phyloP scores from a whole-genome alignment of 2,888 invertebrate genomes.

The Tetheella fluctuosa region DNA sequence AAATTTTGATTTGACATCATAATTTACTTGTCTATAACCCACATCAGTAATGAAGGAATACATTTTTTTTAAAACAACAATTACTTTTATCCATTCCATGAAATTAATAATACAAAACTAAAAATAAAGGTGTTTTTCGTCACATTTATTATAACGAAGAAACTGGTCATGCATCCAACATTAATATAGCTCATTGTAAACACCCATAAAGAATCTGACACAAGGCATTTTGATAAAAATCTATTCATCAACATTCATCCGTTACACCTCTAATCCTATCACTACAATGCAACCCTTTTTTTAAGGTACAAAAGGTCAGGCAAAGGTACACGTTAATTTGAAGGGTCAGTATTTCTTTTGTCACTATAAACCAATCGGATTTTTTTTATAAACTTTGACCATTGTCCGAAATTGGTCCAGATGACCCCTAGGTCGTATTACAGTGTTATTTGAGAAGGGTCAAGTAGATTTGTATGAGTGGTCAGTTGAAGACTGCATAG shows the following conservation, averaged over 20 bases:
- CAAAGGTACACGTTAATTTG: conserved; percentile 48
- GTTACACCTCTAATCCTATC: conserved; percentile 66
- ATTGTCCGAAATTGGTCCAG: conserved; percentile 73
- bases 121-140: not conserved
- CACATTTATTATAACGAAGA: not conserved
- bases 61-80: too few relatives aligned
- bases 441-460: conserved; percentile 63
- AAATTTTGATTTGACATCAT: too few relatives aligned
- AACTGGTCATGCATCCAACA: conserved; percentile 10
- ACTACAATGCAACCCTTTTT: conserved; percentile 49
- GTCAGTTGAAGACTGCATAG: conserved; percentile 36
- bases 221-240: conserved; percentile 27
- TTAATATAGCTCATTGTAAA: conserved; percentile 39
- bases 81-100: too few relatives aligned
- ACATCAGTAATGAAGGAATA: too few relatives aligned
- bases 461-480: conserved; percentile 56
- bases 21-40: too few relatives aligned
- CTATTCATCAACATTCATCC: conserved; percentile 39
- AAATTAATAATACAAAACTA: too few relatives aligned
- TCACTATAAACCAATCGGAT: conserved; percentile 65
- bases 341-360: conserved; percentile 64
- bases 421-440: conserved; percentile 73
- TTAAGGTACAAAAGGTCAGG: conserved; percentile 58
- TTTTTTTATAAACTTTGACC: conserved; percentile 61
- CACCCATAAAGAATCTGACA: conserved; percentile 30